Evolutionary conservation across 1,140 invertebrate species (phyloP), one percentile per base, ranked within the genome.

Genomic region (Lordiphosa collinella): DNA sequence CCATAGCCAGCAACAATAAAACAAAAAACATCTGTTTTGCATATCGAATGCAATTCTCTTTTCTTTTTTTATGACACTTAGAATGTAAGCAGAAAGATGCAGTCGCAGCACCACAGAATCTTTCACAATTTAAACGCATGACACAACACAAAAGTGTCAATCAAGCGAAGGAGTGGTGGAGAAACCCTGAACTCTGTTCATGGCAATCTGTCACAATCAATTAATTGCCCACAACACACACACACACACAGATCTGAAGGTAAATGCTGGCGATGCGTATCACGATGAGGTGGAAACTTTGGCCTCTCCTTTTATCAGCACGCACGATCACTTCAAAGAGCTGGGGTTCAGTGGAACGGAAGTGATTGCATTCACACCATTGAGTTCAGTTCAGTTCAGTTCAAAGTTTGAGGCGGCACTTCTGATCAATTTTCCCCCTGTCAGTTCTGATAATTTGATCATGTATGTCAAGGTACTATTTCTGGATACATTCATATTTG

Each of bases 291-390:
- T 44, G 41, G 41, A 44, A 44, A 48, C 32, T 48, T 48, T 37
- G 36, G 12, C 51, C 65, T 69, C 66, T 70, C 51, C 75, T 75
- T 80, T 80, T 75, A 80, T 80, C 75, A 75, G 76, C 66, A 75
- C 70, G 76, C 76, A 82, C 76, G 76, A 82, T 82, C 76, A 80
- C 76, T 75, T 80, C 75, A 80, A 80, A 80, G 75, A 56, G 31
- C 18, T 18, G 18, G 18, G 18, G 18, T 54, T 70, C 70, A 82
- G 25, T 70, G 76, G 54, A 80, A 80, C 76, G 76, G 76, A 80
- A 80, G 76, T 80, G 76, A 80, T 80, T 80, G 70, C 76, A 79
- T 80, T 80, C 71, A 80, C 76, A 80, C 74, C 73, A 78, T 62
- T 53, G 62, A 62, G 49, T 53, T 63, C 61, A 46, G 14, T 29